These are phyloP conservation scores for Carassius auratus DNA, from an alignment of 2,113 vertebrate species.

Conservation along the genomic window DNA sequence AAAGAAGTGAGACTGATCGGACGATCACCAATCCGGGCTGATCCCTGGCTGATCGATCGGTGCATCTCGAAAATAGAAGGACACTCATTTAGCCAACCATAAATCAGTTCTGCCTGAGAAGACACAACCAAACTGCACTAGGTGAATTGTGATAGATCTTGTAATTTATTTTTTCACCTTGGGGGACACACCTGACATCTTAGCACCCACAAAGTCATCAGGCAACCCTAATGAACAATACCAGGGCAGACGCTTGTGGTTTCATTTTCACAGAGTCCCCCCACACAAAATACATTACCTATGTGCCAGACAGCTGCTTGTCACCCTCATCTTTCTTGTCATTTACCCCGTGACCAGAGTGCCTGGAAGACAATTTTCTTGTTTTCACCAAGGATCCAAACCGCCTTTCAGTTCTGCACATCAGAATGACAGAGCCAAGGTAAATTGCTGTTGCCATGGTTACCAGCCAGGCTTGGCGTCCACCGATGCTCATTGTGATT, in stretches of 20 bases:
- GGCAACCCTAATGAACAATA: slow-evolving; percentile 57
- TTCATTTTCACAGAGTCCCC: slow-evolving; percentile 41
- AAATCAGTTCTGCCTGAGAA: neutral
- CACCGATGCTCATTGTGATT: slow-evolving; percentile 74
- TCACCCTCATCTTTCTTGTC: slow-evolving; percentile 33
- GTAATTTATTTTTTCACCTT: slow-evolving; percentile 62
- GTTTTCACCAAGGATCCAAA: slow-evolving; percentile 50
- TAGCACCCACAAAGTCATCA: slow-evolving; percentile 61
- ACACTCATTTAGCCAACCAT: slow-evolving; percentile 19
- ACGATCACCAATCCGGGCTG: too few species aligned
- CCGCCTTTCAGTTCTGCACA: slow-evolving; percentile 64
- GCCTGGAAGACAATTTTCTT: slow-evolving; percentile 7
- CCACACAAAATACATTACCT: slow-evolving; percentile 31
- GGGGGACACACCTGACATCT: slow-evolving; percentile 64
- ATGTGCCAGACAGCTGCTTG: slow-evolving; percentile 21
- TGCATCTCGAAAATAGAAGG: neutral
- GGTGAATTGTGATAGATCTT: slow-evolving; percentile 52
- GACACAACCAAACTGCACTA: neutral
- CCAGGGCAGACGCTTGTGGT: neutral
- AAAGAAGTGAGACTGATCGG: too few species aligned
- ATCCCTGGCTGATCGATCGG: too few species aligned
- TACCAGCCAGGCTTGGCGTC: slow-evolving; percentile 79
- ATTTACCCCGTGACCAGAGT: neutral
- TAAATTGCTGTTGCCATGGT: slow-evolving; percentile 83
- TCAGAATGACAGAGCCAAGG: slow-evolving; percentile 71